phyloP scores from a whole-genome alignment of 2,113 vertebrate genomes.

The Crotalus tigris region DNA sequence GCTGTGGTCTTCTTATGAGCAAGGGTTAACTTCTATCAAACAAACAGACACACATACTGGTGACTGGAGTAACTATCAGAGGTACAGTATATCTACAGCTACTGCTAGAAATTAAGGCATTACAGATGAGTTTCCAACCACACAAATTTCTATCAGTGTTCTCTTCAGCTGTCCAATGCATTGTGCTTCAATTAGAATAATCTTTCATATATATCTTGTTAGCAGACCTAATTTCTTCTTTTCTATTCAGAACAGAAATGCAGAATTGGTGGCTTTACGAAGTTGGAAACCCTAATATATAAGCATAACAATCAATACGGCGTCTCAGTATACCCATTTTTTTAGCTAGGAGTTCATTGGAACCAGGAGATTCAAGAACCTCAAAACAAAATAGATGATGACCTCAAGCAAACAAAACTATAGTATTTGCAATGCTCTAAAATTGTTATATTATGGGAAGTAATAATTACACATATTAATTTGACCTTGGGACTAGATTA shows the following conservation, averaged over 20 bases:
- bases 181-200: neutral
- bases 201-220: conserved; percentile 42
- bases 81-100: neutral
- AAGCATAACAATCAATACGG: conserved; percentile 60
- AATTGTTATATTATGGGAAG: neutral
- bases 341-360: conserved; percentile 58
- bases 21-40: neutral
- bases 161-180: neutral
- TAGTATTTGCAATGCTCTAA: neutral
- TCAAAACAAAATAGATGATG: conserved; percentile 22
- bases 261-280: conserved; percentile 61
- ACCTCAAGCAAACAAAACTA: neutral
- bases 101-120: neutral
- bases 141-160: neutral
- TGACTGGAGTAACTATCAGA: neutral
- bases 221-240: conserved; percentile 67
- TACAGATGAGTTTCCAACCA: neutral
- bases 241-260: conserved; percentile 58
- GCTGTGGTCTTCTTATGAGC: neutral
- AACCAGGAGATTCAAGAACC: conserved; percentile 19
- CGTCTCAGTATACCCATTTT: conserved; percentile 55
- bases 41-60: neutral
- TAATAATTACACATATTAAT: neutral
- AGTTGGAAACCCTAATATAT: conserved; percentile 64
- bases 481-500: neutral